These are phyloP conservation scores for Dascillus cervinus DNA, from an alignment of 2,888 invertebrate genomes.

Conservation along the genomic window DNA sequence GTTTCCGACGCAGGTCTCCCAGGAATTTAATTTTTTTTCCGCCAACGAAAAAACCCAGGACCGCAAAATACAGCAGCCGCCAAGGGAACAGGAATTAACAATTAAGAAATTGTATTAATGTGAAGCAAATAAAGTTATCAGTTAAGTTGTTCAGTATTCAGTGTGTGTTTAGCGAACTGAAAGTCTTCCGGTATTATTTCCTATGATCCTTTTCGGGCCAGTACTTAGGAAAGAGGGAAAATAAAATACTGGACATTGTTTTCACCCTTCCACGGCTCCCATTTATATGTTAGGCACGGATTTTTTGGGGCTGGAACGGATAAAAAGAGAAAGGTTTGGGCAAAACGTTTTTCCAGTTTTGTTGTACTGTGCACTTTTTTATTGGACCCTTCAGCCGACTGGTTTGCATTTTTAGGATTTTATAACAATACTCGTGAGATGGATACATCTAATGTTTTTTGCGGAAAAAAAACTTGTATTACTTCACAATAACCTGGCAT, in stretches of 20 bases:
- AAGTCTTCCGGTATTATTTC: slow-evolving; percentile 25
- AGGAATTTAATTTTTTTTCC: no score
- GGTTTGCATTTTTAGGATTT: slow-evolving; percentile 8
- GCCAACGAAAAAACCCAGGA: no score
- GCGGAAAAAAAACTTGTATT: no score
- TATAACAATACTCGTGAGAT: no score
- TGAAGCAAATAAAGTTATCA: slow-evolving; percentile 34
- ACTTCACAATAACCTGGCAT: no score
- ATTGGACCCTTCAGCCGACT: slow-evolving; percentile 14
- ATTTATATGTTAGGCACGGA: slow-evolving; percentile 32
- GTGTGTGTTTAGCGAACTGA: slow-evolving; percentile 20
- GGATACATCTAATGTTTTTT: no score
- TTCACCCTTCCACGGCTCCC: slow-evolving; percentile 21
- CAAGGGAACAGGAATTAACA: slow-evolving; percentile 32
- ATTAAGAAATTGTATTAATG: slow-evolving; percentile 37
- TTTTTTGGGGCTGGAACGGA: slow-evolving; percentile 27
- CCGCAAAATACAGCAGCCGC: no score
- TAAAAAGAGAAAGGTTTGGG: slow-evolving; percentile 26
- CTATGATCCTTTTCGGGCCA: slow-evolving; percentile 18
- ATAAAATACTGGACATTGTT: slow-evolving; percentile 30
- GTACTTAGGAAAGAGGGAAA: slow-evolving; percentile 24
- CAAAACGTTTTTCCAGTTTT: slow-evolving; percentile 18
- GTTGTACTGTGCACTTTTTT: slow-evolving; percentile 18
- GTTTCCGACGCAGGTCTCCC: no score
- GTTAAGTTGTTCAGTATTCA: slow-evolving; percentile 27